Evolutionary conservation across 2,888 invertebrate genomes (phyloP).

Genomic region (Drosophila rubida): DNA sequence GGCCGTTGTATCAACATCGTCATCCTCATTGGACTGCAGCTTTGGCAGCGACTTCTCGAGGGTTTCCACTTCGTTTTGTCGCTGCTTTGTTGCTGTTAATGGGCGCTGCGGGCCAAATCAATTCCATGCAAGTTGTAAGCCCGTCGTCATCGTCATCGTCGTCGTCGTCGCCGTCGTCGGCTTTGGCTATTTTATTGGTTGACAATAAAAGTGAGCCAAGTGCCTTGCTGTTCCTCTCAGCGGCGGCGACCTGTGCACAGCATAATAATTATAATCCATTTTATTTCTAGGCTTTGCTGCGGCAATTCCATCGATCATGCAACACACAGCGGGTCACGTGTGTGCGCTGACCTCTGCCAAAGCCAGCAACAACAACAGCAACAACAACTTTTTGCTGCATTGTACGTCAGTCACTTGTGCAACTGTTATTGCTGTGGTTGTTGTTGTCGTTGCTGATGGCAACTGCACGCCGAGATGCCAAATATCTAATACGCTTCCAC

Average conservation of each 20-base stretch:
- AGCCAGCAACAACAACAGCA: constrained; percentile 39
- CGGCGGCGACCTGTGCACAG: constrained; percentile 34
- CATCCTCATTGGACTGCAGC: constrained; percentile 34
- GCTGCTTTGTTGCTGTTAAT: constrained; percentile 71
- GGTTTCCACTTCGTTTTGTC: constrained; percentile 28
- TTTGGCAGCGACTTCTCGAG: constrained; percentile 15
- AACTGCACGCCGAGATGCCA: constrained; percentile 71
- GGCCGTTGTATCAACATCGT: constrained; percentile 39
- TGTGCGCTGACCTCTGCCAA: constrained; percentile 78
- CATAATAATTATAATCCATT: constrained; percentile 78
- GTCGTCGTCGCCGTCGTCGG: constrained; percentile 19
- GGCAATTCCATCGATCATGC: constrained; percentile 76
- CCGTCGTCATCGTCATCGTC: constrained; percentile 13
- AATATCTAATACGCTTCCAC: constrained; percentile 78
- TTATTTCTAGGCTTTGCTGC: constrained; percentile 64
- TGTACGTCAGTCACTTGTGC: constrained; percentile 71
- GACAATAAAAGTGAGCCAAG: constrained; percentile 77
- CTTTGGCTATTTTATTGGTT: constrained; percentile 74
- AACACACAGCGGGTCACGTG: constrained; percentile 73
- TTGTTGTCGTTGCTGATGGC: constrained; percentile 32
- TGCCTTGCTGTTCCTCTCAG: constrained; percentile 17
- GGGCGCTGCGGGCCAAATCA: constrained; percentile 77
- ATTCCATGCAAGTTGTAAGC: constrained; percentile 69
- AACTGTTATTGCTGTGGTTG: constrained; percentile 32
- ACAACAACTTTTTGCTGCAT: constrained; percentile 46